Evolutionary conservation across 2,113 vertebrate genomes (phyloP).

Genomic region (Emydocephalus ijimae): DNA sequence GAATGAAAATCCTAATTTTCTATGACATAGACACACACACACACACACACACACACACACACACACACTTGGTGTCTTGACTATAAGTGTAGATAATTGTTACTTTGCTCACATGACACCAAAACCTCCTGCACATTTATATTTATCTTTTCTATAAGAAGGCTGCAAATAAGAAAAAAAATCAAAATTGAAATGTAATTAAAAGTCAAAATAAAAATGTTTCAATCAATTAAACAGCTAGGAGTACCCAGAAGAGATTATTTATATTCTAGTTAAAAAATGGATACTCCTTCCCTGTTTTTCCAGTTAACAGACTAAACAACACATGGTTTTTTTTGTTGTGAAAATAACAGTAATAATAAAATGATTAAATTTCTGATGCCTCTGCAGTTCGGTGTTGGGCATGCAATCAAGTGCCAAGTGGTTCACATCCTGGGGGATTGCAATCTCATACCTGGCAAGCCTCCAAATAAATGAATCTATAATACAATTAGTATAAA

Average conservation of each 20-base stretch:
- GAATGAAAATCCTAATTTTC: not conserved
- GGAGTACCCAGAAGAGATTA: not conserved
- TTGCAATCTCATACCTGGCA: slow-evolving; percentile 46
- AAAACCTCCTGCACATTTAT: not conserved
- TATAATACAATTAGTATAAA: slow-evolving; percentile 34
- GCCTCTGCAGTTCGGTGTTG: slow-evolving; percentile 59
- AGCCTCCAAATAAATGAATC: slow-evolving; percentile 49
- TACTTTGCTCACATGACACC: not conserved
- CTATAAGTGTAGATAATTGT: not conserved
- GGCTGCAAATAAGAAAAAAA: not conserved
- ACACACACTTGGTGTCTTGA: not conserved
- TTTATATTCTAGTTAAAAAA: not conserved
- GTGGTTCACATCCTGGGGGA: slow-evolving; percentile 50
- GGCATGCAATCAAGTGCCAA: slow-evolving; percentile 67
- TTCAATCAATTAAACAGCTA: not conserved
- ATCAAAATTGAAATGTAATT: not conserved
- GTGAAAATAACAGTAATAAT: slow-evolving; percentile 55
- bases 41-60: not conserved
- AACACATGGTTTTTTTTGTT: not conserved
- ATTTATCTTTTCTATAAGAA: not conserved
- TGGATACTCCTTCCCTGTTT: no score
- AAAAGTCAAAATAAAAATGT: not conserved
- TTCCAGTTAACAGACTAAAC: not conserved
- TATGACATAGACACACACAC: no score
- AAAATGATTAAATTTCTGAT: slow-evolving; percentile 70